These are phyloP conservation scores for Poeciliopsis retropinna DNA, from an alignment of 2,113 vertebrate genomes.

Conservation along the genomic window DNA sequence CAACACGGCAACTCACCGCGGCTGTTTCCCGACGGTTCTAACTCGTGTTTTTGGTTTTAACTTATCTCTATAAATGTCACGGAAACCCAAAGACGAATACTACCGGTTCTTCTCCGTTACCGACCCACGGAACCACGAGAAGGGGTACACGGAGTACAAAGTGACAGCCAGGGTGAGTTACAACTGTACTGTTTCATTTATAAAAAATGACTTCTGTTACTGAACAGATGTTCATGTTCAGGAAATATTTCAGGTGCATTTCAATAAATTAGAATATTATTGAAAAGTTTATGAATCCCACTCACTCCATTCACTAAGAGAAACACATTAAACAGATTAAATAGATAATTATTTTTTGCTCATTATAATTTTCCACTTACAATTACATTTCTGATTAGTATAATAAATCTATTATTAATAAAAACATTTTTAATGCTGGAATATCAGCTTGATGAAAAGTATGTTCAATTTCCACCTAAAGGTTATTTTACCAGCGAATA, in stretches of 20 bases:
- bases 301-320: too few relatives aligned
- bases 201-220: background rate
- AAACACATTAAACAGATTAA: too few relatives aligned
- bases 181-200: background rate
- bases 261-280: too few relatives aligned
- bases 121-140: conserved; percentile 86
- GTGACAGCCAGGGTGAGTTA: conserved; percentile 86
- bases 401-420: too few relatives aligned
- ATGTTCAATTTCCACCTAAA: too few relatives aligned
- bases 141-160: conserved; percentile 92
- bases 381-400: too few relatives aligned
- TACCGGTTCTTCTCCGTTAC: conserved; percentile 86
- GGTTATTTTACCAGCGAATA: background rate
- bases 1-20: conserved; percentile 4
- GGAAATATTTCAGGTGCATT: too few relatives aligned
- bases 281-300: too few relatives aligned
- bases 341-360: too few relatives aligned
- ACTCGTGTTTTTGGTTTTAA: background rate
- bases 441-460: too few relatives aligned
- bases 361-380: too few relatives aligned
- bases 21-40: background rate
- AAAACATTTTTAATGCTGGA: too few relatives aligned
- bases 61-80: conserved; percentile 78
- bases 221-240: background rate
- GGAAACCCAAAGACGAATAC: conserved; percentile 85